A percentile compares a stretch with the other conserved stretches of the same genome.
phyloP scores from a whole-genome alignment of 1,140 invertebrate genomes.

The Globodera rostochiensis region DNA sequence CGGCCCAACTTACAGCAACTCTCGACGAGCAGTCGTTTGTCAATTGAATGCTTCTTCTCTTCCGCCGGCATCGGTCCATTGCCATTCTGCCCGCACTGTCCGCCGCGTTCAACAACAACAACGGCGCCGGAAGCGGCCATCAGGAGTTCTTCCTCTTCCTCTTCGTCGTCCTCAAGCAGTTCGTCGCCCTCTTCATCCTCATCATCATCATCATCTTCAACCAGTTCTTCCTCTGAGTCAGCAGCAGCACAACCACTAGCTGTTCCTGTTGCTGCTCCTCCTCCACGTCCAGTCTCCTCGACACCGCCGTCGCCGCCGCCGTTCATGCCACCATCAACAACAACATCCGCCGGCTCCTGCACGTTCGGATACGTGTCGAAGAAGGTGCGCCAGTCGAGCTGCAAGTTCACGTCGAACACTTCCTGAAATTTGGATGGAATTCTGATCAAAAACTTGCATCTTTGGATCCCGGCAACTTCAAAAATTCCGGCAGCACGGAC shows the following conservation, averaged over 20 bases:
- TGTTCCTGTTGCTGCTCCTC: conserved; percentile 8
- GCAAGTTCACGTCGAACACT: conserved; percentile 50
- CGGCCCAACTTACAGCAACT: not conserved
- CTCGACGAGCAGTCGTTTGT: not conserved
- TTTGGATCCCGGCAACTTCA: no score
- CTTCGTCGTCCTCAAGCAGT: not conserved
- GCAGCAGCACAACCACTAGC: not conserved
- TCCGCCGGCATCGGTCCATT: not conserved
- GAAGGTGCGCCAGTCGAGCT: conserved; percentile 55
- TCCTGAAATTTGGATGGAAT: conserved; percentile 40
- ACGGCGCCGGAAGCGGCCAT: not conserved
- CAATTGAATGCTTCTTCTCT: not conserved
- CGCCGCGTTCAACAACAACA: not conserved
- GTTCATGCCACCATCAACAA: conserved; percentile 34
- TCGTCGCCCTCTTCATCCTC: conserved; percentile 43
- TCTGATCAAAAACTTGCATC: not conserved
- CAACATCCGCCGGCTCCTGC: conserved; percentile 40
- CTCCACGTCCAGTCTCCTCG: not conserved
- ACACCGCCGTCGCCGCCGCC: conserved; percentile 33
- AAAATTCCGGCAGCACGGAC: not conserved
- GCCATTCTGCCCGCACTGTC: not conserved
- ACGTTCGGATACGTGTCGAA: conserved; percentile 55
- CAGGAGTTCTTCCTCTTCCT: not conserved
- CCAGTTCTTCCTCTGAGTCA: conserved; percentile 41
- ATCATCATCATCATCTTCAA: conserved; percentile 47